These are phyloP conservation scores for Vanacampus margaritifer DNA, from an alignment of 2,113 vertebrate species.

Conservation along the genomic window DNA sequence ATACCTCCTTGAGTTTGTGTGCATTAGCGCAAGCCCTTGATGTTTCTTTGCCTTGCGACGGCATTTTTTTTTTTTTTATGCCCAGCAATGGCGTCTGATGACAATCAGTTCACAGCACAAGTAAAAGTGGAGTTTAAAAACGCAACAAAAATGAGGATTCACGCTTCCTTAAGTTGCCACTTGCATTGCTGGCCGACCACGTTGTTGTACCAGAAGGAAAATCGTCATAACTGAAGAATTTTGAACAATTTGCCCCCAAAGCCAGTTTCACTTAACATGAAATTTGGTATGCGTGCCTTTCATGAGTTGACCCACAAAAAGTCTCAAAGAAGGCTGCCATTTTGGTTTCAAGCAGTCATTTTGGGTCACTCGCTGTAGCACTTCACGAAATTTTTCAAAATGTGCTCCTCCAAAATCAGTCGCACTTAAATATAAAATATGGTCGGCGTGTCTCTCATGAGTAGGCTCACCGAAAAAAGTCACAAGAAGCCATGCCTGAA, in stretches of 20 bases:
- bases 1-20: background rate
- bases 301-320: too few species aligned
- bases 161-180: background rate
- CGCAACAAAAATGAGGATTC: background rate
- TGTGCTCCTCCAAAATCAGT: too few species aligned
- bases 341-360: too few species aligned
- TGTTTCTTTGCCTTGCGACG: background rate
- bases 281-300: background rate
- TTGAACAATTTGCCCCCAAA: background rate
- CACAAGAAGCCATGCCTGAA: too few species aligned
- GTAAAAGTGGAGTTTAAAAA: background rate
- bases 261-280: background rate
- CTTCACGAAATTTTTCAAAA: too few species aligned
- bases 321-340: too few species aligned
- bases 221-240: background rate
- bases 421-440: too few species aligned
- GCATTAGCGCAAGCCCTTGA: background rate
- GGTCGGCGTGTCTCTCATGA: too few species aligned
- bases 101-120: background rate
- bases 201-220: background rate
- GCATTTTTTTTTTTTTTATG: background rate
- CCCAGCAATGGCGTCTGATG: background rate
- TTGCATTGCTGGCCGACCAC: background rate
- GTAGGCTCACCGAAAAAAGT: too few species aligned
- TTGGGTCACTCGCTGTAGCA: background rate